Evolutionary conservation across 2,797 vertebrate species (phyloP).

Genomic region (Nothura maculosa): DNA sequence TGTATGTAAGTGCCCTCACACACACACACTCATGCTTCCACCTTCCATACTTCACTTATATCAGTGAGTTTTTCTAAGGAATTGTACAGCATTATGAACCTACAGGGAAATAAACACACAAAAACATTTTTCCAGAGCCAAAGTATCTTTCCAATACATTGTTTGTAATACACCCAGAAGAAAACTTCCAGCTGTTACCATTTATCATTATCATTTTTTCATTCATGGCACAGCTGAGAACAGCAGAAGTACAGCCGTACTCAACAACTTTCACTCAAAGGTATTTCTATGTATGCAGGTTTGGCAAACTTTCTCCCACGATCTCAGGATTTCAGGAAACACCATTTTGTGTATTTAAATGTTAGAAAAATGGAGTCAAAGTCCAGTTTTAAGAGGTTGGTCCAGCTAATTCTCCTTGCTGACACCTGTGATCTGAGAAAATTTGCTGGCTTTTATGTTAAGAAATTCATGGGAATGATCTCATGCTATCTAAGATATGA

Average conservation of each 20-base stretch:
- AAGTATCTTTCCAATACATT: not conserved
- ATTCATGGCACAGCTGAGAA: not conserved
- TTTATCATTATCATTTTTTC: not conserved
- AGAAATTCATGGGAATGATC: not conserved
- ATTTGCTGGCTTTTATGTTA: not conserved
- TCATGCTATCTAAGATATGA: not conserved
- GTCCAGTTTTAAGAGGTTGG: not conserved
- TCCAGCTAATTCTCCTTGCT: not conserved
- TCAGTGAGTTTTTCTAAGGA: not conserved
- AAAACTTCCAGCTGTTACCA: not conserved
- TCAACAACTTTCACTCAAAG: not conserved
- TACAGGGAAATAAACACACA: rapidly evolving
- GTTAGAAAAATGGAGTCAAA: not conserved
- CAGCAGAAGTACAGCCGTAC: not conserved
- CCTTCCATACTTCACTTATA: not conserved
- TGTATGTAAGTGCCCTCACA: not conserved
- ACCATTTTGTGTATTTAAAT: not conserved
- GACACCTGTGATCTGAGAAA: not conserved
- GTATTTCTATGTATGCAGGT: not conserved
- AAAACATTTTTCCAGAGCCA: not conserved
- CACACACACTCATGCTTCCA: not conserved
- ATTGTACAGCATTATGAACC: not conserved
- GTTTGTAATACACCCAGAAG: not conserved
- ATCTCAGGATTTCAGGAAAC: not conserved
- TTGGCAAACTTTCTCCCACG: not conserved